Evolutionary conservation across 2,113 vertebrate species (phyloP), one percentile per base, ranked within the genome.

Genomic region (Lipophrys pholis): DNA sequence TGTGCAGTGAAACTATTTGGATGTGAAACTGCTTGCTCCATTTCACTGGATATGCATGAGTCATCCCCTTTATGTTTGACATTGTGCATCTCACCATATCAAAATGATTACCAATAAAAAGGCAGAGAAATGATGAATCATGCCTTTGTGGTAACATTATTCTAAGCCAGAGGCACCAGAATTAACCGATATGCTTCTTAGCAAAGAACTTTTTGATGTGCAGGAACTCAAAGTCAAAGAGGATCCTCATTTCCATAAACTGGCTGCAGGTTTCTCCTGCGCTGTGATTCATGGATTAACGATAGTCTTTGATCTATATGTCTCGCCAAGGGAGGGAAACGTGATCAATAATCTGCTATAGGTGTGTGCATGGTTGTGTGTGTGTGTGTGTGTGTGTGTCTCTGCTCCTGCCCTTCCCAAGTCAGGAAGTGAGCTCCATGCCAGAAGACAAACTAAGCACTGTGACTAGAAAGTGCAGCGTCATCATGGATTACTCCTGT

Each of bases 381-480:
- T 2, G 59, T 73, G 46, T 78, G 42, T 80, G 55, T 65, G 52
- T 69, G 70, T 56, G 57, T 52, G 61, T 51, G 66, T 48, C 14
- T 64, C 2, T 64, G 51, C 17, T 11, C 39, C 11, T 69, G 80
- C 40, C 71, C 75, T 71, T 76, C 36, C 56, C 51, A 14, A 80
- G 42, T 70, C 75, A 66, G 45, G 38, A 36, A 74, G 42, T 61
- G 38, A 78, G 57, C 40, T 12, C 51, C 35, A 65, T 75, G 75
- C 83, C 80, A 89, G 65, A 66, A 78, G 67, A 80, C 70, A 60
- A 67, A 58, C 43, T 81, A 77, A 83, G 82, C 77, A 81, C 50
- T 52, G 58, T 21, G 66, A 69, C 36, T 51, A 50, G 67, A 87
- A 88, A 86, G 61, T 89, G 87, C 90, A 72, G 66, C 63, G 70